A percentile compares a stretch with the other conserved stretches of the same genome.
Evolutionary conservation across 2,113 vertebrate genomes (phyloP).

Genomic region (Hassar affinis): DNA sequence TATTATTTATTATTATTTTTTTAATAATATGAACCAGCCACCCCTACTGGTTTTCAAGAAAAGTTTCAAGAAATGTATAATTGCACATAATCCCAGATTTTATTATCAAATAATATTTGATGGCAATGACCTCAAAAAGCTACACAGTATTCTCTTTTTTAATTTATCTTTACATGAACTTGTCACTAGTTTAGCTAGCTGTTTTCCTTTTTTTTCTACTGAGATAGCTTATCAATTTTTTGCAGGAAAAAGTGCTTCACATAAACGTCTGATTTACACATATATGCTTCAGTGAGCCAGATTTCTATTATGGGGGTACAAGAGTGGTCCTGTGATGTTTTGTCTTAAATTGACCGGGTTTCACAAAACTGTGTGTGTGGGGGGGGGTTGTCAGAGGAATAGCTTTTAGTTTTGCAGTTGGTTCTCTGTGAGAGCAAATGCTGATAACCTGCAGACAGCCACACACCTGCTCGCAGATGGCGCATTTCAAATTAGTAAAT

Average conservation of each 20-base stretch:
- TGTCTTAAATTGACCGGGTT: neutral
- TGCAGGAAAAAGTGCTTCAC: neutral
- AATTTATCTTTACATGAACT: neutral
- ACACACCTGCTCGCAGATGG: neutral
- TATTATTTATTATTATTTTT: neutral
- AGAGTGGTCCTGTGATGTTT: neutral
- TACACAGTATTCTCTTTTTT: too few species aligned
- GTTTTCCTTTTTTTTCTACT: neutral
- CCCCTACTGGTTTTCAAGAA: neutral
- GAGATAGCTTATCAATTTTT: neutral
- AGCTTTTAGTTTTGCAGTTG: neutral
- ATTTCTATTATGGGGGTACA: neutral
- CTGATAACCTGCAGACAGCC: neutral
- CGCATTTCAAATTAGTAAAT: neutral
- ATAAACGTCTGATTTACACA: neutral
- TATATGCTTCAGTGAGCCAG: neutral
- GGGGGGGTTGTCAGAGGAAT: neutral
- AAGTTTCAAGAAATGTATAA: neutral
- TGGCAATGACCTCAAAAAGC: neutral
- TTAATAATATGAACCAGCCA: neutral
- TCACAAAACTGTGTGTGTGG: neutral
- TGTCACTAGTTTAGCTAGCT: too few species aligned
- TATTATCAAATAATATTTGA: neutral
- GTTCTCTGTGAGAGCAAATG: neutral
- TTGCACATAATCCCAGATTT: neutral